Base-by-base conservation (phyloP, 2,113 vertebrate genomes). In the Dolichotis patagonum region DNA sequence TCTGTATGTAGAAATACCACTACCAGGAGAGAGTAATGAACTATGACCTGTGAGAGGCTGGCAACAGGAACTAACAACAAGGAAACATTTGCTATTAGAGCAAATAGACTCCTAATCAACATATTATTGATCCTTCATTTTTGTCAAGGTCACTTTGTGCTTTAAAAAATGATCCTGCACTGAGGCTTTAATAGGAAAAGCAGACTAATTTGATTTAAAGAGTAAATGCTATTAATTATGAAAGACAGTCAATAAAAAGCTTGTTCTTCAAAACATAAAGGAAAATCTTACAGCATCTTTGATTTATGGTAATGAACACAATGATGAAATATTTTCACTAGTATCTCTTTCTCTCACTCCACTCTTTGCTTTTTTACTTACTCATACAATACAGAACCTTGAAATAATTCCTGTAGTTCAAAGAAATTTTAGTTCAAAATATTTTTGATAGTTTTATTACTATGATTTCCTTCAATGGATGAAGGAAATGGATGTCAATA, bases 101-200 rank as follows among this genome's bases (percentile, higher is more conserved):
- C 99, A 99, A 99, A 99, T 98, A 99, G 99, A 99, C 99, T 98
- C 98, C 99, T 99, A 99, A 99, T 99, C 99, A 99, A 99, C 99
- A 96, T 99, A 98, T 98, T 99, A 99, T 99, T 97, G 99, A 99
- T 99, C 98, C 98, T 98, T 99, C 98, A 98, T 98, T 99, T 99
- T 99, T 99, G 99, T 99, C 99, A 99, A 99, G 99, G 99, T 99
- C 99, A 99, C 99, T 99, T 99, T 99, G 98, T 96, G 98, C 98
- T 98, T 99, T 99, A 99, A 99, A 99, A 99, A 99, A 99, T 99
- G 99, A 99, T 99, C 98, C 98, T 98, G 99, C 97, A 97, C 98
- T 99, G 99, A 99, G 96, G 98, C 99, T 99, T 99, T 99, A 99
- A 98, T 98, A 99, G 99, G 99, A 99, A 98, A 98, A 98, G 97